A percentile compares a stretch with the other conserved stretches of the same genome.
Conservation (phyloP, 2,113 vertebrate species). For the Eublepharis macularius region DNA sequence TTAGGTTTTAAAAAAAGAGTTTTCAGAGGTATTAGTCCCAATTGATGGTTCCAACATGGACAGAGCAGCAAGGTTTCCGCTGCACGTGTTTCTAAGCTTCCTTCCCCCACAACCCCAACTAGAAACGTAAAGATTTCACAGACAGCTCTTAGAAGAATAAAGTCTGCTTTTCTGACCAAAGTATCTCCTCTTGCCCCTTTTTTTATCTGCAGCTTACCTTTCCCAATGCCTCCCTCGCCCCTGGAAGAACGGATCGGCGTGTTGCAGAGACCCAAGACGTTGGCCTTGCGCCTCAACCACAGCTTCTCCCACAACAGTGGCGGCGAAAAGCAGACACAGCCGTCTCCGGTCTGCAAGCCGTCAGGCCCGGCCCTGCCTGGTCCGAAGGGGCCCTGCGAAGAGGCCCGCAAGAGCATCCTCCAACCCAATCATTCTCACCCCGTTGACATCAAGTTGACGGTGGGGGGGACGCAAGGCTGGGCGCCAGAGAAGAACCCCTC, state of each 20-base stretch:
- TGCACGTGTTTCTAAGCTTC: too few relatives aligned
- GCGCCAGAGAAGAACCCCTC: constrained; percentile 58
- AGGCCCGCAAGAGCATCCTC: background rate
- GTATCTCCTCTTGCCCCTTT: background rate
- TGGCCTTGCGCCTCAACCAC: constrained; percentile 73
- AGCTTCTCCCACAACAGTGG: constrained; percentile 36
- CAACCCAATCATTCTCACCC: constrained; percentile 77
- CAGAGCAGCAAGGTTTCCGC: too few relatives aligned
- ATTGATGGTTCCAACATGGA: too few relatives aligned
- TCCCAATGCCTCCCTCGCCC: constrained; percentile 86
- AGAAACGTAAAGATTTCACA: too few relatives aligned
- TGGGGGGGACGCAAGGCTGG: constrained; percentile 34
- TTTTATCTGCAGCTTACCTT: background rate
- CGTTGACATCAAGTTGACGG: constrained; percentile 72
- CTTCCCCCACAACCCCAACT: too few relatives aligned
- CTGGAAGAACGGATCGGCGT: constrained; percentile 87
- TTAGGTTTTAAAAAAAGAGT: too few relatives aligned
- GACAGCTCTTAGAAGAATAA: too few relatives aligned
- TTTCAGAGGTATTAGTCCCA: too few relatives aligned
- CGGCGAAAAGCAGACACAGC: constrained; percentile 15
- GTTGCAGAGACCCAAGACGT: constrained; percentile 80
- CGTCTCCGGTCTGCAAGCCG: constrained; percentile 45
- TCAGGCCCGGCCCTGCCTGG: constrained; percentile 52
- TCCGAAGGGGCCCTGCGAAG: background rate
- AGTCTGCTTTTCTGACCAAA: background rate